Conservation (phyloP, 2,797 vertebrate genomes). For the Falco rusticolus region DNA sequence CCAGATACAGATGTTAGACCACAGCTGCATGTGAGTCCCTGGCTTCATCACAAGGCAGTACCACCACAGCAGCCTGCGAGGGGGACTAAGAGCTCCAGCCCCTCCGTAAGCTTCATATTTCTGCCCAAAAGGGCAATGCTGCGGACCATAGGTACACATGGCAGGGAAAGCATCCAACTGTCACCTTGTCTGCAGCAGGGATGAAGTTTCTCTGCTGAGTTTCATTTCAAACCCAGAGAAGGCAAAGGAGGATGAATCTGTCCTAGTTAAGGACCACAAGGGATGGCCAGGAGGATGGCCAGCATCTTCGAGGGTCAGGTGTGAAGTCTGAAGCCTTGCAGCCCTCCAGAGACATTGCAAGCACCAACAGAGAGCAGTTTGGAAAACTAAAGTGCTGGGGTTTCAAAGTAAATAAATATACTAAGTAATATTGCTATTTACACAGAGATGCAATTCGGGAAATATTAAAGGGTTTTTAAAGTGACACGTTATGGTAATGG, state of each 20-base stretch:
- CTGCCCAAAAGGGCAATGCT: background rate
- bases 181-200: background rate
- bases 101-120: background rate
- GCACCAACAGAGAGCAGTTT: background rate
- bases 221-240: background rate
- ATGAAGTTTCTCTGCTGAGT: background rate
- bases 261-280: background rate
- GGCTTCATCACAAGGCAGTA: background rate
- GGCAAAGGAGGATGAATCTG: background rate
- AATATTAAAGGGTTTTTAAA: background rate
- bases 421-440: background rate
- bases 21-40: background rate
- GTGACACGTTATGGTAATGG: background rate
- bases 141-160: rapidly evolving
- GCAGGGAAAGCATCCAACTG: background rate
- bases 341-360: rapidly evolving
- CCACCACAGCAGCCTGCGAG: background rate
- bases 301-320: background rate
- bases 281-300: background rate
- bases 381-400: background rate
- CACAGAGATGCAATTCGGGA: background rate
- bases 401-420: background rate
- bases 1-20: background rate
- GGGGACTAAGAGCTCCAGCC: background rate
- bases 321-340: background rate